Percentiles rank a stretch among this genome's conserved stretches.
Evolutionary conservation across 2,888 invertebrate genomes (phyloP).

Genomic region (Exephanes ischioxanthus): DNA sequence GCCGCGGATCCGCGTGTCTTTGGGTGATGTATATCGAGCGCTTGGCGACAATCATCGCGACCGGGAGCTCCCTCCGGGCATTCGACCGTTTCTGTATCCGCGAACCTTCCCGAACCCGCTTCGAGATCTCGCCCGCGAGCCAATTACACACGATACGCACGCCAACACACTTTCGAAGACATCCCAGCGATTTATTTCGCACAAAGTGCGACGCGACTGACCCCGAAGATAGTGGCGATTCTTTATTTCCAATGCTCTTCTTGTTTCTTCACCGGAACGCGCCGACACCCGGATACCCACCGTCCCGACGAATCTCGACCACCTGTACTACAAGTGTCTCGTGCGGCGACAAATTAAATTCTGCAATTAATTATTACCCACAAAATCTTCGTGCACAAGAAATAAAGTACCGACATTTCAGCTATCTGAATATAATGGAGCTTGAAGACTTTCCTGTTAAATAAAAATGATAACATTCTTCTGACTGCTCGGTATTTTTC

Average conservation of each 20-base stretch:
- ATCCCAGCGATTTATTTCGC: conserved; percentile 77
- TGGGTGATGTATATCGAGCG: conserved; percentile 80
- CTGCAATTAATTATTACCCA: background rate
- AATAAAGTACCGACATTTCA: no score
- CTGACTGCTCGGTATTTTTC: no score
- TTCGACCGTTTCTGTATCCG: conserved; percentile 39
- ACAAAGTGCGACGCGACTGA: conserved; percentile 14
- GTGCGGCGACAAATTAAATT: background rate
- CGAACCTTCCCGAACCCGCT: conserved; percentile 2
- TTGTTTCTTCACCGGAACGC: background rate
- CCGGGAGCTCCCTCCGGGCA: conserved; percentile 26
- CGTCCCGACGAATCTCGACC: conserved; percentile 27
- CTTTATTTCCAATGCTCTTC: conserved; percentile 12
- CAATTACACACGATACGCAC: conserved; percentile 80
- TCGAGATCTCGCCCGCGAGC: conserved; percentile 74
- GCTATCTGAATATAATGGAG: no score
- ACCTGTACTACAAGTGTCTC: background rate
- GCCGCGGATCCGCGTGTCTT: conserved; percentile 57
- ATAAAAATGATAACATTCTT: no score
- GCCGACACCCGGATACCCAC: background rate
- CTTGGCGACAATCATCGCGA: conserved; percentile 81
- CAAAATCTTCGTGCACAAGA: background rate
- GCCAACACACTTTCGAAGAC: conserved; percentile 63
- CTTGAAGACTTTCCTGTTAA: no score
- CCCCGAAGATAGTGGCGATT: conserved; percentile 17